These are phyloP conservation scores for Globodera rostochiensis DNA, from an alignment of 1,140 invertebrate genomes.

Conservation along the genomic window DNA sequence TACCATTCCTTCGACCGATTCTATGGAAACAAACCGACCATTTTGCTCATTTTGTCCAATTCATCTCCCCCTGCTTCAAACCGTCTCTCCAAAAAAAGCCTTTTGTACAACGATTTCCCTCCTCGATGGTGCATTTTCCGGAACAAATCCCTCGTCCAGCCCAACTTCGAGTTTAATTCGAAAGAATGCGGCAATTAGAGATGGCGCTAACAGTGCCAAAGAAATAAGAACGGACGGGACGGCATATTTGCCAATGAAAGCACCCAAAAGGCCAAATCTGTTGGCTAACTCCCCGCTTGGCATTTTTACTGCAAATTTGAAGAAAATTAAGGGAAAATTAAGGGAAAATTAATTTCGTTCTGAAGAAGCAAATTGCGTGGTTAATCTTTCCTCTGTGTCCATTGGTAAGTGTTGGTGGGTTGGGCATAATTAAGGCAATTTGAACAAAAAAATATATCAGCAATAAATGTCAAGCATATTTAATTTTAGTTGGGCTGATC, in stretches of 20 bases:
- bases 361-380: no score
- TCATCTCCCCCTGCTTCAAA: neutral
- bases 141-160: slow-evolving; percentile 39
- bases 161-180: slow-evolving; percentile 25
- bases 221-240: neutral
- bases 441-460: no score
- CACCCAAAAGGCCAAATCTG: slow-evolving; percentile 34
- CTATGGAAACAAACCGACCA: neutral
- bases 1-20: slow-evolving; percentile 39
- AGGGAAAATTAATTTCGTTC: neutral
- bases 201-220: slow-evolving; percentile 23
- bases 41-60: neutral
- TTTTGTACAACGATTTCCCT: slow-evolving; percentile 40
- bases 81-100: slow-evolving; percentile 36
- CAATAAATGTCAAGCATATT: no score
- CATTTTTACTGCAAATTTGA: slow-evolving; percentile 15
- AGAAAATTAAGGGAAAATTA: neutral
- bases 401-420: no score
- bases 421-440: no score
- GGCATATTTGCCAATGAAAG: slow-evolving; percentile 39
- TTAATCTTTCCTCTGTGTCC: no score
- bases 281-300: neutral
- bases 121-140: slow-evolving; percentile 40
- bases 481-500: no score
- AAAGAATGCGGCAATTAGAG: slow-evolving; percentile 25